These are phyloP conservation scores for Batillaria attramentaria DNA, from an alignment of 1,140 invertebrate species.

Conservation along the genomic window DNA sequence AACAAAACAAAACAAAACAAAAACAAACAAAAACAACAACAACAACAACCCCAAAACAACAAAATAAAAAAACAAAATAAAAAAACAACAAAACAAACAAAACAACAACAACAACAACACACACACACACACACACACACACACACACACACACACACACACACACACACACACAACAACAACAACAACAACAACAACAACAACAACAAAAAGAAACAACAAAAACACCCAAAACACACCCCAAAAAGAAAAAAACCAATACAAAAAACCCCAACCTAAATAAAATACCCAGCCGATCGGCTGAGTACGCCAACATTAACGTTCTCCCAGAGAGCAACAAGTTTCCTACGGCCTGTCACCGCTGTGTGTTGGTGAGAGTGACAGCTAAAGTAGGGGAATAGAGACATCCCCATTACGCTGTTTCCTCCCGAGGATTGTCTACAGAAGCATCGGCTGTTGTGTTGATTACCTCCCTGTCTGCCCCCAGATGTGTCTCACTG, in stretches of 20 bases:
- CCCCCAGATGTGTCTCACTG: too few relatives aligned
- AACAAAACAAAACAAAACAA: not conserved
- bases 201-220: not conserved
- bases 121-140: slow-evolving; percentile 9
- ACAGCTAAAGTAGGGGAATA: too few relatives aligned
- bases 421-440: too few relatives aligned
- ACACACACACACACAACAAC: not conserved
- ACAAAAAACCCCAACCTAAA: not conserved
- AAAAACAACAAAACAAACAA: not conserved
- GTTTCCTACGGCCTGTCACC: not conserved
- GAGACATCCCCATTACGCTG: too few relatives aligned
- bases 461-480: too few relatives aligned
- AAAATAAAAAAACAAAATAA: not conserved
- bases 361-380: not conserved
- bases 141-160: not conserved
- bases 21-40: not conserved
- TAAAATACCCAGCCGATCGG: too few relatives aligned
- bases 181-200: not conserved
- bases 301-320: too few relatives aligned
- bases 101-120: not conserved
- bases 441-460: too few relatives aligned
- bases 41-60: not conserved
- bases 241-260: not conserved
- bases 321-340: not conserved
- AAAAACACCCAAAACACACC: not conserved